These are phyloP conservation scores for Xylota sylvarum DNA, from an alignment of 2,888 invertebrate genomes.

Conservation along the genomic window DNA sequence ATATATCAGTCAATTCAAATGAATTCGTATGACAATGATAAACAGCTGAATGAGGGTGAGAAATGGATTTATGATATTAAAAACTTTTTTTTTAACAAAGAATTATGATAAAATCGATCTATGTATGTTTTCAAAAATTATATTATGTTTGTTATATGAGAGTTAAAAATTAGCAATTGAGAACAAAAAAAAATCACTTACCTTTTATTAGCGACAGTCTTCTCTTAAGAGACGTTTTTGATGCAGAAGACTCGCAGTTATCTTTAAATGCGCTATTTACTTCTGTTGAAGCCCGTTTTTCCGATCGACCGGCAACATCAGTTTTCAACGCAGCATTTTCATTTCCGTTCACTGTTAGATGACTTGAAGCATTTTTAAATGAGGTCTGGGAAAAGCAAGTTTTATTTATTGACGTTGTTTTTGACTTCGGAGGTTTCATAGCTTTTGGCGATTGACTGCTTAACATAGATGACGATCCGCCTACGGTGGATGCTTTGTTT, in stretches of 20 bases:
- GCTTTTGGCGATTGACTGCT: constrained; percentile 70
- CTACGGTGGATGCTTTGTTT: constrained; percentile 40
- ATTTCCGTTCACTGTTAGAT: not conserved
- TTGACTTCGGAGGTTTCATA: constrained; percentile 80
- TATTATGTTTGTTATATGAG: constrained; percentile 2
- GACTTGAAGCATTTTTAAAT: constrained; percentile 36
- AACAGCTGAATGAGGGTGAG: constrained; percentile 38
- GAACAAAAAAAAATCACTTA: constrained; percentile 78
- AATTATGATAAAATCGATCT: not conserved
- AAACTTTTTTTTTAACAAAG: not conserved
- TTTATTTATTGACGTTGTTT: constrained; percentile 52
- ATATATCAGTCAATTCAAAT: constrained; percentile 30
- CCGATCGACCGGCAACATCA: constrained; percentile 32
- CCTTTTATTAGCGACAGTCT: constrained; percentile 81
- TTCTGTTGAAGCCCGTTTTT: constrained; percentile 60
- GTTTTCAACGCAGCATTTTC: constrained; percentile 20
- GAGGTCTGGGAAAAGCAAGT: constrained; percentile 26
- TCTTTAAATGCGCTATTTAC: constrained; percentile 70
- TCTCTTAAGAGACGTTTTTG: constrained; percentile 78
- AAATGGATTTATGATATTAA: constrained; percentile 12
- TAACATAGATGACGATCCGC: not conserved
- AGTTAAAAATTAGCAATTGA: not conserved
- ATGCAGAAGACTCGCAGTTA: constrained; percentile 69
- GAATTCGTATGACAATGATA: constrained; percentile 44
- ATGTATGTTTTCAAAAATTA: not conserved